These are phyloP conservation scores for Pontoporia blainvillei DNA, from an alignment of 2,113 vertebrate genomes.

Conservation along the genomic window DNA sequence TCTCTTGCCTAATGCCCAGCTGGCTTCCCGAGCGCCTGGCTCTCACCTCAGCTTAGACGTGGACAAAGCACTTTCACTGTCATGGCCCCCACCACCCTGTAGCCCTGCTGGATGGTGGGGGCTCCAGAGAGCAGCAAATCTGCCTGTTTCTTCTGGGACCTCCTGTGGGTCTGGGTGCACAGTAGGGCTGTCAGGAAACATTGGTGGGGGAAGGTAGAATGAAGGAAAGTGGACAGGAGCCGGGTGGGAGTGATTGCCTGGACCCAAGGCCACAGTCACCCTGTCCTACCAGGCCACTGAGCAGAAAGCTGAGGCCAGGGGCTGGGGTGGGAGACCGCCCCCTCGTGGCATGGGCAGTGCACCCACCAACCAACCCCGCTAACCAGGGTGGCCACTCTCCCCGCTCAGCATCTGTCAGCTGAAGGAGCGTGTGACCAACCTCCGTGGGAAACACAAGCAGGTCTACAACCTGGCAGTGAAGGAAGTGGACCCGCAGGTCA, in stretches of 20 bases:
- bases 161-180: background rate
- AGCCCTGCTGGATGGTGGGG: background rate
- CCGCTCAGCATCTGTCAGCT: constrained; percentile 91
- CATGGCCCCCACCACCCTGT: background rate
- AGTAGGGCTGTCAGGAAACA: background rate
- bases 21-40: rapidly evolving
- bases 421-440: constrained; percentile 87
- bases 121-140: background rate
- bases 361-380: background rate
- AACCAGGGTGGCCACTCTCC: background rate
- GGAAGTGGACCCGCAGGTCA: constrained; percentile 87
- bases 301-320: background rate
- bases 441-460: constrained; percentile 85
- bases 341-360: background rate
- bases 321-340: background rate
- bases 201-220: too few species aligned
- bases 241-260: background rate
- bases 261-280: background rate
- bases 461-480: constrained; percentile 88
- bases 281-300: background rate
- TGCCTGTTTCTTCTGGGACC: background rate
- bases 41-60: background rate
- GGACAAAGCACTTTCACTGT: background rate
- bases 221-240: background rate
- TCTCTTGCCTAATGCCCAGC: background rate